phyloP scores from a whole-genome alignment of 2,888 invertebrate species.

The Pollenia amentaria region DNA sequence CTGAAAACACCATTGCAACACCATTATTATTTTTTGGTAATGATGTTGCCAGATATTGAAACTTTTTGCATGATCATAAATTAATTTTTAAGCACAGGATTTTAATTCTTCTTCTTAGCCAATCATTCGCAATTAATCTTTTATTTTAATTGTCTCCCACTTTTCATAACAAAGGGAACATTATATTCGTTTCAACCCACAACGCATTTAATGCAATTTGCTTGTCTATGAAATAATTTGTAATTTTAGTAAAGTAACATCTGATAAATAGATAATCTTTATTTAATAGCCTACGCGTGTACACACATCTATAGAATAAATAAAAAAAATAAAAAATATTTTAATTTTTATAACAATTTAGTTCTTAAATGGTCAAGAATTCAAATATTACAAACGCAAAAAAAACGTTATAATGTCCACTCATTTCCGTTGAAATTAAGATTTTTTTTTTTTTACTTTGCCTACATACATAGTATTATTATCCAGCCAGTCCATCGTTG shows the following conservation, averaged over 20 bases:
- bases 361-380: constrained; percentile 30
- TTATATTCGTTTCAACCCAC: neutral
- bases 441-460: constrained; percentile 13
- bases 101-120: neutral
- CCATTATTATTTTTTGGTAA: no score
- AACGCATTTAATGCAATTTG: neutral
- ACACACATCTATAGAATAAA: neutral
- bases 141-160: neutral
- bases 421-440: constrained; percentile 33
- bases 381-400: constrained; percentile 10
- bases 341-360: neutral
- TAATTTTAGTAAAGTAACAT: constrained; percentile 3
- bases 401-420: neutral
- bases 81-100: neutral
- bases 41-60: no score
- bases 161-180: neutral
- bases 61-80: no score
- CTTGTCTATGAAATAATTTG: neutral
- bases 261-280: constrained; percentile 11
- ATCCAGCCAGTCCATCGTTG: constrained; percentile 20
- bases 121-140: neutral
- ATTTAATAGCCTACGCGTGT: constrained; percentile 26
- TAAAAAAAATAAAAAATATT: no score
- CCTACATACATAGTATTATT: neutral
- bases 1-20: no score